A percentile compares a stretch with the other conserved stretches of the same genome.
Evolutionary conservation across 2,113 vertebrate species (phyloP).

Genomic region (Passer montanus): DNA sequence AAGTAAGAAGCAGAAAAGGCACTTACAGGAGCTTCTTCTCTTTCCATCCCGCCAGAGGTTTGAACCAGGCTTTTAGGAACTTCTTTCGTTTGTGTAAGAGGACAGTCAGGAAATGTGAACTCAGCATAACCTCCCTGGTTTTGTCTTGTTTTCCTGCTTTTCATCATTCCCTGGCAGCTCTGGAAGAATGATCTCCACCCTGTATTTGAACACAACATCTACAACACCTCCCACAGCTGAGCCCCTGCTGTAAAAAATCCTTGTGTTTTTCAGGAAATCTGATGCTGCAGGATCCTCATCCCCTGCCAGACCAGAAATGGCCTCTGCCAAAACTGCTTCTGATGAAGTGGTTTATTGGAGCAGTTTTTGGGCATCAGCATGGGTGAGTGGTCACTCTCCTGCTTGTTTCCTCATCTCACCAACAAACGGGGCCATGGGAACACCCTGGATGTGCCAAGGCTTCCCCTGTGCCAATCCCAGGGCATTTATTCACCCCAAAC

Average conservation of each 20-base stretch:
- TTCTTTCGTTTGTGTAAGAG: neutral
- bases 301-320: neutral
- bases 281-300: neutral
- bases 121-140: neutral
- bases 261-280: neutral
- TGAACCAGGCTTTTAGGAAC: neutral
- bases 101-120: neutral
- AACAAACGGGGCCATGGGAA: neutral
- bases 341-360: neutral
- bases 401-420: neutral
- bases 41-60: neutral
- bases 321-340: neutral
- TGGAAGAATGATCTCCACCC: neutral
- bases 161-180: neutral
- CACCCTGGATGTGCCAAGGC: neutral
- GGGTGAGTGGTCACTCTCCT: neutral
- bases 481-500: accelerated
- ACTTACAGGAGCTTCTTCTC: constrained; percentile 16
- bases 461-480: neutral
- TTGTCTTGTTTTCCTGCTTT: neutral
- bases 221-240: neutral
- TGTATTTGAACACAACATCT: accelerated
- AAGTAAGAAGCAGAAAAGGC: neutral
- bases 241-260: neutral
- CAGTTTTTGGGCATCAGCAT: neutral